Evolutionary conservation across 1,140 invertebrate species (phyloP).

Genomic region (Sipha flava): DNA sequence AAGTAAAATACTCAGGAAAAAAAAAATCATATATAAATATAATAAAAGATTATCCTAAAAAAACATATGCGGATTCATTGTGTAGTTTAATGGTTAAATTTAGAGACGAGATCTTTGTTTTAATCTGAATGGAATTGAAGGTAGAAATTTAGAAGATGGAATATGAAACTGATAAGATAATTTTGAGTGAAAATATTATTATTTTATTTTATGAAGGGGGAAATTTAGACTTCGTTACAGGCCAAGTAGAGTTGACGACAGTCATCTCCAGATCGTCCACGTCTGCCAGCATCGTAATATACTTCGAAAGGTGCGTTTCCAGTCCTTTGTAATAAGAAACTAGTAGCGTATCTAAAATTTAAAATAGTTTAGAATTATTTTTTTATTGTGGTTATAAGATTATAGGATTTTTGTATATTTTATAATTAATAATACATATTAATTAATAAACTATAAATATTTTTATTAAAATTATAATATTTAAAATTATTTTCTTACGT

Average conservation of each 20-base stretch:
- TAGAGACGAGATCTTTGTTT: conserved; percentile 12
- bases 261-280: conserved; percentile 72
- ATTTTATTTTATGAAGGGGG: neutral
- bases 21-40: neutral
- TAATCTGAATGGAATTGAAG: neutral
- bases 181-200: neutral
- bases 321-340: conserved; percentile 68
- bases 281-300: conserved; percentile 64
- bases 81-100: neutral
- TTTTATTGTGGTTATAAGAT: too few species aligned
- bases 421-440: too few species aligned
- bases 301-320: conserved; percentile 65
- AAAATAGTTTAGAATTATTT: neutral
- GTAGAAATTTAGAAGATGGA: neutral
- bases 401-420: too few species aligned
- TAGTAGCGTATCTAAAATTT: conserved; percentile 66
- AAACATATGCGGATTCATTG: neutral
- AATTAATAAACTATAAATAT: too few species aligned
- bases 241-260: conserved; percentile 71
- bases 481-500: conserved; percentile 58
- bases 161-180: neutral
- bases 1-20: conserved; percentile 10
- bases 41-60: neutral
- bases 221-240: conserved; percentile 70
- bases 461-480: neutral